phyloP scores from a whole-genome alignment of 2,113 vertebrate genomes.

The Indri indri region DNA sequence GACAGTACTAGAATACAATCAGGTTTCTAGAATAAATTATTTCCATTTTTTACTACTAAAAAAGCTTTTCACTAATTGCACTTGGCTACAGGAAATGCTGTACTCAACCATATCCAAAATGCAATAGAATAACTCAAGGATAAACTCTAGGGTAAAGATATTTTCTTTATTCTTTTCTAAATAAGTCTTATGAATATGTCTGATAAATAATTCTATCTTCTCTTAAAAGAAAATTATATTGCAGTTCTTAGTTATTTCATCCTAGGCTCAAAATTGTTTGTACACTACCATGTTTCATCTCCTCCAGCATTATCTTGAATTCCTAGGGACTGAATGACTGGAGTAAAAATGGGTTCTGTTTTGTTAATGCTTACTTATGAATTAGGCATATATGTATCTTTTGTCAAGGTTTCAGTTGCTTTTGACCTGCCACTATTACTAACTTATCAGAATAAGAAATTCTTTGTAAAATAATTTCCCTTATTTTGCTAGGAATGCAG shows the following conservation, averaged over 20 bases:
- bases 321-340: neutral
- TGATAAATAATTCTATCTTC: conserved; percentile 25
- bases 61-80: neutral
- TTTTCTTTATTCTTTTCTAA: conserved; percentile 20
- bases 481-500: conserved; percentile 58
- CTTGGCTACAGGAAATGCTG: neutral
- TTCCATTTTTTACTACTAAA: conserved; percentile 27
- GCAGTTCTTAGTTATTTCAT: neutral
- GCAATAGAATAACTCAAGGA: neutral
- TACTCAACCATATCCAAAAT: neutral
- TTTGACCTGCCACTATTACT: conserved; percentile 62
- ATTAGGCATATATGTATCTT: conserved; percentile 21
- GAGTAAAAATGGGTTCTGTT: neutral
- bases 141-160: neutral
- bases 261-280: neutral
- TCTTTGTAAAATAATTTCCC: conserved; percentile 60
- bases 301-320: neutral
- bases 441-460: conserved; percentile 64
- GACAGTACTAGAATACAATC: conserved; percentile 46
- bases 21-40: conserved; percentile 34
- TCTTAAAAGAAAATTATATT: conserved; percentile 33
- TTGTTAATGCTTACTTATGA: conserved; percentile 17
- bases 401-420: conserved; percentile 6
- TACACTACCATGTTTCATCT: neutral
- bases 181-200: neutral